Evolutionary conservation across 2,113 vertebrate species (phyloP), one percentile per base, ranked within the genome.

Genomic region (Eurystomus gularis): DNA sequence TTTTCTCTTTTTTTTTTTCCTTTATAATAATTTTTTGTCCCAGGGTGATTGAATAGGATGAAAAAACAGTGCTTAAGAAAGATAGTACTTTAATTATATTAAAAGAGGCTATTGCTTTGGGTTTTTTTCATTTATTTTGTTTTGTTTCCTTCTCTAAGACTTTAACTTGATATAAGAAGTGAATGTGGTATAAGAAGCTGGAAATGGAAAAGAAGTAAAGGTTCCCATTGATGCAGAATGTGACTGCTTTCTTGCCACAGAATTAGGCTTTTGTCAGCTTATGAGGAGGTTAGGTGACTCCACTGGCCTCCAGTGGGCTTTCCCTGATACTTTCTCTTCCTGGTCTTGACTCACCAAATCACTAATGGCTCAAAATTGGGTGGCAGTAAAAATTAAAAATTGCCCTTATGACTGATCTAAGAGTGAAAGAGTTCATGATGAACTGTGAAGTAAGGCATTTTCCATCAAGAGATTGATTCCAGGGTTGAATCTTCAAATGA

Each of bases 351-450:
- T 93, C n/a, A 65, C n/a, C 35, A 77, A 72, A 65, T 69, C 37
- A 69, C 80, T 82, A 71, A 51, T 8, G 15, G 54, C 44, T 93
- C 40, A 42, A 85, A 86, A 48, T 57, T 1, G 2, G 9, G 40
- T 83, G 79, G 70, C 42, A 70, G 17, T 92, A 82, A 82, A 93
- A 91, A 86, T 92, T 85, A 71, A 83, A 90, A 88, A 13, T 35
- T 81, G 37, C 76, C 58, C 44, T 52, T 81, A 17, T 31, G 49
- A 24, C 31, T 76, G 61, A 93, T 25, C 31, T 40, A 39, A 37
- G 71, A 83, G 71, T 93, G 44, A 65, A 52, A 42, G 83, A 81
- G 76, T 90, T 92, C 46, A 39, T 1, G 0, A 65, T 49, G 54
- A 93, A 39, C 52, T 78, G 23, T 88, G 68, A 88, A 81, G 11